A percentile compares a stretch with the other conserved stretches of the same genome.
Conservation (phyloP, 2,888 invertebrate species). For the Bombylius discolor region DNA sequence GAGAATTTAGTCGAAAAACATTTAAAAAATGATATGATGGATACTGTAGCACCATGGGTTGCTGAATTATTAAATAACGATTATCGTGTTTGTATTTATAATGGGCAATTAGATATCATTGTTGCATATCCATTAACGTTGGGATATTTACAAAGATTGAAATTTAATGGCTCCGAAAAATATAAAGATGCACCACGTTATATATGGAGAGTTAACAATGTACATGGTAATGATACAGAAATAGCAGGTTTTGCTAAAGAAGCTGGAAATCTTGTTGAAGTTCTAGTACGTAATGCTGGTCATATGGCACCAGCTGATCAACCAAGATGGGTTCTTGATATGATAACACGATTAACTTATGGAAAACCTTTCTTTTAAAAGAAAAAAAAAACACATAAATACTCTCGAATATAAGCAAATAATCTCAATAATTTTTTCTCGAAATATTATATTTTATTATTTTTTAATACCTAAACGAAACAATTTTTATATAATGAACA, state of each 20-base stretch:
- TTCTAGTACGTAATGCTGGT: slow-evolving; percentile 64
- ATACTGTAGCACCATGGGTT: slow-evolving; percentile 62
- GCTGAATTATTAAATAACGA: slow-evolving; percentile 48
- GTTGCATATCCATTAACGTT: slow-evolving; percentile 77
- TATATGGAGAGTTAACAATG: slow-evolving; percentile 47
- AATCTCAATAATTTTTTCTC: too few species aligned
- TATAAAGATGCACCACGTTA: slow-evolving; percentile 54
- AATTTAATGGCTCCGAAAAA: slow-evolving; percentile 50
- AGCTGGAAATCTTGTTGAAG: slow-evolving; percentile 57
- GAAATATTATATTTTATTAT: too few species aligned
- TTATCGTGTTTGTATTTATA: slow-evolving; percentile 68
- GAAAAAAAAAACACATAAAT: too few species aligned
- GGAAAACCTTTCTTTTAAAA: slow-evolving; percentile 28
- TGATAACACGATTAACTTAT: slow-evolving; percentile 55
- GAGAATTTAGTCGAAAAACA: slow-evolving; percentile 51
- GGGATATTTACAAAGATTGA: slow-evolving; percentile 58
- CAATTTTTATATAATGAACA: too few species aligned
- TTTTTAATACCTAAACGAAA: too few species aligned
- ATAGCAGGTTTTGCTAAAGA: slow-evolving; percentile 65
- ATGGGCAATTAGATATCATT: slow-evolving; percentile 83
- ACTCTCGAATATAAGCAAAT: too few species aligned
- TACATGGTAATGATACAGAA: slow-evolving; percentile 35
- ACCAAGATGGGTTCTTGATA: slow-evolving; percentile 60
- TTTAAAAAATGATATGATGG: slow-evolving; percentile 65
- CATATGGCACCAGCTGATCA: slow-evolving; percentile 74